A percentile compares a stretch with the other conserved stretches of the same genome.
These are phyloP conservation scores for Sternotherus odoratus DNA, from an alignment of 2,797 vertebrate species.

Conservation along the genomic window DNA sequence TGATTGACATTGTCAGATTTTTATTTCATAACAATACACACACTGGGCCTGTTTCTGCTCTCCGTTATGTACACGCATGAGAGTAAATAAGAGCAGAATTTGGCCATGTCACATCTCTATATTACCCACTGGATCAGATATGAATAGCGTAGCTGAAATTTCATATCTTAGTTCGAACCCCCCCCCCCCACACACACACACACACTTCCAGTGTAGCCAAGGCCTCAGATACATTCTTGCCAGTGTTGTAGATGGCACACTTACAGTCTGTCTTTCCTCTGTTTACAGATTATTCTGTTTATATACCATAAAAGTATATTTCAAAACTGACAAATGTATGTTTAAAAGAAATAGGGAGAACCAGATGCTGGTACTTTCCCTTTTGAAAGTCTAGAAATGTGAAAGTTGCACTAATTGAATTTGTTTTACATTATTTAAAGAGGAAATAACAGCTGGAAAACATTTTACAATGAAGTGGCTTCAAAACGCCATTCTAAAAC, in stretches of 20 bases:
- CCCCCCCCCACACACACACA: too few species aligned
- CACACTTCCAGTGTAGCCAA: too few species aligned
- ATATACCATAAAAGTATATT: constrained; percentile 10
- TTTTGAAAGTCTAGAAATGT: constrained; percentile 37
- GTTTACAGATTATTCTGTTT: neutral
- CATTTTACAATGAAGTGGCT: constrained; percentile 46
- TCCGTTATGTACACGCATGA: neutral
- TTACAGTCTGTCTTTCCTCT: neutral
- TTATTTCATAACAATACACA: neutral
- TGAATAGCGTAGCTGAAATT: too few species aligned
- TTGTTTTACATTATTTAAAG: constrained; percentile 50
- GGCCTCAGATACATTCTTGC: neutral
- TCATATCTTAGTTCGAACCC: too few species aligned
- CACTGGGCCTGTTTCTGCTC: neutral
- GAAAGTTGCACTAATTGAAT: constrained; percentile 59
- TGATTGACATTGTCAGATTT: neutral
- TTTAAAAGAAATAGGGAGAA: neutral
- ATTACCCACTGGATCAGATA: too few species aligned
- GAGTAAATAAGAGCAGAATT: neutral
- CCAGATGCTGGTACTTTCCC: neutral
- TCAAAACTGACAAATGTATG: neutral
- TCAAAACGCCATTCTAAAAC: constrained; percentile 24
- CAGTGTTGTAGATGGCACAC: neutral
- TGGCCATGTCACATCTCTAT: too few species aligned
- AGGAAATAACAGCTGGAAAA: constrained; percentile 67